These are phyloP conservation scores for Drosophila ustulata DNA, from an alignment of 2,888 invertebrate species.

Conservation along the genomic window DNA sequence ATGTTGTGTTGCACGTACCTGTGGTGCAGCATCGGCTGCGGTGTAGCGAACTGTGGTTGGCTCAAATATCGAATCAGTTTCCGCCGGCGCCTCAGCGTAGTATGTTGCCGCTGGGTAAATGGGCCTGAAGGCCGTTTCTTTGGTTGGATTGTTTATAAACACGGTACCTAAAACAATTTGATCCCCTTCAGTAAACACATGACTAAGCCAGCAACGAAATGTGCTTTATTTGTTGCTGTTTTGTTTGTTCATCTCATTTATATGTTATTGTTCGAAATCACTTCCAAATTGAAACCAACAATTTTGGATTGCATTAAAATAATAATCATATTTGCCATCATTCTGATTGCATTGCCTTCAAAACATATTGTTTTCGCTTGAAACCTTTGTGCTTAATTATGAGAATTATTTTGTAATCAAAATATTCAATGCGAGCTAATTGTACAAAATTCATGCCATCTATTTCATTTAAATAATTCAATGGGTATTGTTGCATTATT, in stretches of 20 bases:
- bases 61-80: conserved; percentile 56
- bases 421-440: not conserved
- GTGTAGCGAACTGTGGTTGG: conserved; percentile 76
- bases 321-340: no score
- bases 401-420: not conserved
- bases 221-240: no score
- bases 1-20: conserved; percentile 57
- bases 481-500: not conserved
- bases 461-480: not conserved
- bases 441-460: not conserved
- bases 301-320: no score
- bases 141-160: conserved; percentile 49
- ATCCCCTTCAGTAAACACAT: no score
- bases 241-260: no score
- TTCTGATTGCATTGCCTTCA: no score
- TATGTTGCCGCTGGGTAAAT: conserved; percentile 61
- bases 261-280: no score
- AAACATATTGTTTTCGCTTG: no score
- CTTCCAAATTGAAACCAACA: no score
- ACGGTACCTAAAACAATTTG: conserved; percentile 15
- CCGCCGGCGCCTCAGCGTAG: conserved; percentile 47
- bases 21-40: conserved; percentile 73
- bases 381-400: not conserved
- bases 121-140: conserved; percentile 75
- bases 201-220: no score